Evolutionary conservation across 1,140 invertebrate genomes (phyloP).

Genomic region (Sogatella furcifera): DNA sequence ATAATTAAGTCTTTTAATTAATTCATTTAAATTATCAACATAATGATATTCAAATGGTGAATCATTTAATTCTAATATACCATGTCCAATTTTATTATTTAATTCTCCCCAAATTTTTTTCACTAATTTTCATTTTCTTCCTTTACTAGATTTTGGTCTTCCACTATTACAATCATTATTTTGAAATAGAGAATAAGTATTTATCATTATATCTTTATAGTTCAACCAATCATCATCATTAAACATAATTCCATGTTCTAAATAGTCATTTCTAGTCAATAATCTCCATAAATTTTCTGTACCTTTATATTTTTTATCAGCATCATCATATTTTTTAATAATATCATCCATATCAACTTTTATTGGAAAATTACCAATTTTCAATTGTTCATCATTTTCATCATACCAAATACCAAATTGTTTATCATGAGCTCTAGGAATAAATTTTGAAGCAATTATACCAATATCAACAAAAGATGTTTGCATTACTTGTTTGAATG

Average conservation of each 20-base stretch:
- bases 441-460: background rate
- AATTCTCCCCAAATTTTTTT: background rate
- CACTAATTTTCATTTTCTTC: background rate
- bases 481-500: background rate
- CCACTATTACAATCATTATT: background rate
- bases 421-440: background rate
- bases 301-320: background rate
- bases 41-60: background rate
- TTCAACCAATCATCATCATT: no score
- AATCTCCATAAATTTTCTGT: background rate
- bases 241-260: background rate
- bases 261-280: background rate
- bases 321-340: no score
- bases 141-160: background rate
- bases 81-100: background rate
- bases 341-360: background rate
- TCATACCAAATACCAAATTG: background rate
- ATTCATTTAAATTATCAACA: slow-evolving; percentile 7
- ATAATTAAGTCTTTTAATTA: slow-evolving; percentile 3
- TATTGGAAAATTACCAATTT: background rate
- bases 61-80: background rate
- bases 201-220: background rate
- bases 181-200: background rate
- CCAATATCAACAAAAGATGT: no score
- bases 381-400: background rate